phyloP scores from a whole-genome alignment of 2,113 vertebrate genomes.

The Cynopterus brachyotis region DNA sequence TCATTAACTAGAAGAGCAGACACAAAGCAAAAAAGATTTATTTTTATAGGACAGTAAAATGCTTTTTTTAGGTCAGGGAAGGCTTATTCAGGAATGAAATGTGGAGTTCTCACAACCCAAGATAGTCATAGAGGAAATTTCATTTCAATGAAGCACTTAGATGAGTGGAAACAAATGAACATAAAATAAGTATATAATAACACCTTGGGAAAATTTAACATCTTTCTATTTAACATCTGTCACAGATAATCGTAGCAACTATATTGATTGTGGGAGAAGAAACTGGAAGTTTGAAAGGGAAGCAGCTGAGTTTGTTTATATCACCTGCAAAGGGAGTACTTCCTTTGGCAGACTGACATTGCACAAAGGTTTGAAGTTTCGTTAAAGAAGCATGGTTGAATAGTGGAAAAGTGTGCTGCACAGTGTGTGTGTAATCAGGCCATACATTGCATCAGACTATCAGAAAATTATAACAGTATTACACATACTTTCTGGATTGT shows the following conservation, averaged over 20 bases:
- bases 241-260: constrained; percentile 61
- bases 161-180: constrained; percentile 75
- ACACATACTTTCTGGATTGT: not conserved
- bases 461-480: not conserved
- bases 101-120: constrained; percentile 65
- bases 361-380: constrained; percentile 59
- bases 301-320: constrained; percentile 73
- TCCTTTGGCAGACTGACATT: constrained; percentile 70
- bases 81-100: constrained; percentile 64
- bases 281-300: constrained; percentile 52
- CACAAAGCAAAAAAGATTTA: constrained; percentile 28
- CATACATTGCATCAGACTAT: not conserved
- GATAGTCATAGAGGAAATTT: constrained; percentile 71
- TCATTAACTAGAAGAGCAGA: constrained; percentile 12
- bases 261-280: constrained; percentile 69
- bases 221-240: constrained; percentile 78
- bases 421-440: not conserved
- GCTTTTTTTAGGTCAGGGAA: constrained; percentile 62
- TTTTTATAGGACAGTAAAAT: constrained; percentile 65
- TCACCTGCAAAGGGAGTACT: constrained; percentile 73
- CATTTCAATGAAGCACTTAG: constrained; percentile 66
- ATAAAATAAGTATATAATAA: constrained; percentile 80
- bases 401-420: not conserved
- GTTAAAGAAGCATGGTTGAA: not conserved
- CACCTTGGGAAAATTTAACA: constrained; percentile 76